Evolutionary conservation across 1,140 invertebrate genomes (phyloP).

Genomic region (Scaptomyza pallida): DNA sequence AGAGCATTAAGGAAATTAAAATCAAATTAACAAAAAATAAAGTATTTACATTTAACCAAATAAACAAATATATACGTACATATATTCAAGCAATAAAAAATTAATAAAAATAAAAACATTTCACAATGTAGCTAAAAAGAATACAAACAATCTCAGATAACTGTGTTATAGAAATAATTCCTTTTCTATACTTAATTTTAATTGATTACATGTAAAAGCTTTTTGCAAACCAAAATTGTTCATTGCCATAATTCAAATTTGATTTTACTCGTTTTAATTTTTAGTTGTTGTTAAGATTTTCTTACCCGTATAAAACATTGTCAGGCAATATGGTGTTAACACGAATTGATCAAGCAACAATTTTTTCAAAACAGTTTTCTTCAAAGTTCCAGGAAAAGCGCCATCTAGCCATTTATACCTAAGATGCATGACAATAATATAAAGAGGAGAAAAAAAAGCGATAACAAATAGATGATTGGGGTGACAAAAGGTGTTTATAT

Average conservation of each 20-base stretch:
- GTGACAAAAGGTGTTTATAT: slow-evolving; percentile 8
- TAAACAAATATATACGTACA: too few species aligned
- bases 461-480: not conserved
- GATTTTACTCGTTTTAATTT: not conserved
- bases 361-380: slow-evolving; percentile 88
- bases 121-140: too few species aligned
- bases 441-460: not conserved
- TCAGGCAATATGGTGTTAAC: slow-evolving; percentile 89
- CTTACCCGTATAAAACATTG: slow-evolving; percentile 89
- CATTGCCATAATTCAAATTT: too few species aligned
- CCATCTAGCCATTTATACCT: slow-evolving; percentile 93
- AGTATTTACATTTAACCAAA: too few species aligned
- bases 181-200: too few species aligned
- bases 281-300: not conserved
- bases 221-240: too few species aligned
- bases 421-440: slow-evolving; percentile 16
- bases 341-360: slow-evolving; percentile 91
- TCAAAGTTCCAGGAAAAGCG: slow-evolving; percentile 87
- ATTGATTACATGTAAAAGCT: too few species aligned
- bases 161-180: too few species aligned
- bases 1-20: slow-evolving; percentile 8
- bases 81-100: too few species aligned
- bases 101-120: too few species aligned
- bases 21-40: not conserved
- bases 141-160: too few species aligned